Percentiles rank a stretch among this genome's conserved stretches.
phyloP scores from a whole-genome alignment of 2,888 invertebrate genomes.

The Cataglyphis cursor region DNA sequence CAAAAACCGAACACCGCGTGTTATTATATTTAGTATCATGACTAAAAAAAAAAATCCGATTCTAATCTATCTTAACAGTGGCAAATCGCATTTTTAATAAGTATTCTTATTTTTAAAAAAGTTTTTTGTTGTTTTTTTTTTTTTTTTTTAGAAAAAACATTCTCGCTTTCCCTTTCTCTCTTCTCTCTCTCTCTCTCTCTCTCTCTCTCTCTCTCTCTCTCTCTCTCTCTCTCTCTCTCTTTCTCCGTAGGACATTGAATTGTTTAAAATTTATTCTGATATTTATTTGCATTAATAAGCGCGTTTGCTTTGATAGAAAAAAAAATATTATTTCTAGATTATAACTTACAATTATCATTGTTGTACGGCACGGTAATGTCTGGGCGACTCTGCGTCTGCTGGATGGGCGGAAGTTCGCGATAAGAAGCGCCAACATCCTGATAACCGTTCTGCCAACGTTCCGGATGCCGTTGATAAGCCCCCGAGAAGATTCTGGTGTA shows the following conservation, averaged over 20 bases:
- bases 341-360: constrained; percentile 81
- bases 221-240: background rate
- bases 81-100: background rate
- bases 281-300: background rate
- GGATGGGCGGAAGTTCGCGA: constrained; percentile 82
- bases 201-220: background rate
- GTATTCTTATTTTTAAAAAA: background rate
- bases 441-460: constrained; percentile 78
- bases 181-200: background rate
- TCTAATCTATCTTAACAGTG: no score
- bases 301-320: background rate
- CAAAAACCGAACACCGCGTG: no score
- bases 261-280: background rate
- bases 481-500: constrained; percentile 84
- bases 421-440: constrained; percentile 80
- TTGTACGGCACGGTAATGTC: constrained; percentile 68
- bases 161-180: background rate
- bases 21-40: background rate
- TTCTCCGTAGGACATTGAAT: background rate
- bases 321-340: background rate
- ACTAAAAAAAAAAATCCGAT: background rate
- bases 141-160: background rate
- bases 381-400: constrained; percentile 70
- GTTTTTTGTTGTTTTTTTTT: background rate
- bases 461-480: constrained; percentile 79